A percentile compares a stretch with the other conserved stretches of the same genome.
These are phyloP conservation scores for Epinephelus malabaricus DNA, from an alignment of 2,797 vertebrate species.

Conservation along the genomic window DNA sequence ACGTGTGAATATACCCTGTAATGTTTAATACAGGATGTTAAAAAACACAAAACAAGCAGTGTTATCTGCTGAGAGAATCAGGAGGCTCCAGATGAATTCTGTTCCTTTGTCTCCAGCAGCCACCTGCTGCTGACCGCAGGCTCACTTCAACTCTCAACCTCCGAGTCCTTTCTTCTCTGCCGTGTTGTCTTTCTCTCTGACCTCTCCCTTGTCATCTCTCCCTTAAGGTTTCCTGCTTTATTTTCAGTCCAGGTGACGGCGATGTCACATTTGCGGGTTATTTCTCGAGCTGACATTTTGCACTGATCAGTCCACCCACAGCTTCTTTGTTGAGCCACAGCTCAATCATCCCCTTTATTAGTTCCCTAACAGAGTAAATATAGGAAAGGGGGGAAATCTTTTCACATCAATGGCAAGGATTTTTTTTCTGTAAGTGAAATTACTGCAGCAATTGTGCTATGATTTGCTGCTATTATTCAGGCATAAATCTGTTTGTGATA, in stretches of 20 bases:
- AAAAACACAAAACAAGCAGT: not conserved
- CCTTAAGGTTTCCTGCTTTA: conserved; percentile 46
- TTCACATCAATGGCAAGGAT: not conserved
- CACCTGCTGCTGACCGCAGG: conserved; percentile 45
- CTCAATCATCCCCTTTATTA: conserved; percentile 18
- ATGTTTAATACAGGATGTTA: not conserved
- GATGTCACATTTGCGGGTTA: conserved; percentile 26
- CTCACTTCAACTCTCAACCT: conserved; percentile 26
- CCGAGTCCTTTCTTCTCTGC: conserved; percentile 35
- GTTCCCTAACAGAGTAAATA: conserved; percentile 26
- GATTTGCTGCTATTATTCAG: conserved; percentile 20
- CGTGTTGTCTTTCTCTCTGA: conserved; percentile 68
- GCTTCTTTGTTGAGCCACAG: conserved; percentile 14
- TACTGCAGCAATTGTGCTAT: not conserved
- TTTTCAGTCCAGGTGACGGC: conserved; percentile 45
- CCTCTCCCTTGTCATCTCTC: conserved; percentile 54
- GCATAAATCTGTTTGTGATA: not conserved
- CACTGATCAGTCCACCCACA: conserved; percentile 28
- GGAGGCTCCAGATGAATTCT: not conserved
- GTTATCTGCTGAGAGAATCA: not conserved
- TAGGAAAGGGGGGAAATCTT: not conserved
- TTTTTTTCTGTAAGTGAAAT: conserved; percentile 21
- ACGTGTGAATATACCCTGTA: not conserved
- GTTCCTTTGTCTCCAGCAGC: conserved; percentile 24
- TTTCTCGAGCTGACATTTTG: conserved; percentile 49